These are phyloP conservation scores for Lepilemur ruficaudatus DNA, from an alignment of 2,797 vertebrate genomes.

Conservation along the genomic window DNA sequence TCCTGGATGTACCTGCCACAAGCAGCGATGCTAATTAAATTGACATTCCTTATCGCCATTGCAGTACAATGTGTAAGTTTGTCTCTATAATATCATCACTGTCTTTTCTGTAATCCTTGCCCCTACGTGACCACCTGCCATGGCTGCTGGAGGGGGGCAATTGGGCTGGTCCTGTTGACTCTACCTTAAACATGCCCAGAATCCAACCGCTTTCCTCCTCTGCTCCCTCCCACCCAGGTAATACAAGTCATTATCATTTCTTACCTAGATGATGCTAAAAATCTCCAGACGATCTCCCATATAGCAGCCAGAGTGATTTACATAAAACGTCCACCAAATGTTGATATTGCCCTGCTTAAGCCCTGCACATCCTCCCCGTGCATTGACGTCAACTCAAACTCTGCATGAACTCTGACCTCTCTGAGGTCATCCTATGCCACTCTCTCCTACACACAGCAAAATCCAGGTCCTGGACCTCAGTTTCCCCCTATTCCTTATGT, in stretches of 20 bases:
- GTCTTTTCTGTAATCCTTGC: neutral
- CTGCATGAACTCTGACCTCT: neutral
- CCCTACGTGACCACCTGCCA: neutral
- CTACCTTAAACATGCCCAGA: neutral
- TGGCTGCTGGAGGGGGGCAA: accelerated
- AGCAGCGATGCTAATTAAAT: neutral
- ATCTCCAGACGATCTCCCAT: neutral
- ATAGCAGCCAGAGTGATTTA: neutral
- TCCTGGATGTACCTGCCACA: too few relatives aligned
- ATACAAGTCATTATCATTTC: neutral
- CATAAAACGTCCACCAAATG: neutral
- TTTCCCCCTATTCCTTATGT: neutral
- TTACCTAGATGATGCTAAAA: neutral
- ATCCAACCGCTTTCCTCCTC: neutral
- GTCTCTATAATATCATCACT: neutral
- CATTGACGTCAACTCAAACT: neutral
- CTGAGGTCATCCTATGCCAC: neutral
- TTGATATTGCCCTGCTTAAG: neutral
- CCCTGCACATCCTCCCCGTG: neutral
- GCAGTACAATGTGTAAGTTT: neutral
- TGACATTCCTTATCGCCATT: neutral
- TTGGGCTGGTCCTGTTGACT: neutral
- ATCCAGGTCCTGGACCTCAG: neutral
- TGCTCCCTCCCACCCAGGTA: neutral
- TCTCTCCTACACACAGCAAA: neutral